These are phyloP conservation scores for Aleiodes sp. DNA, from an alignment of 1,140 invertebrate genomes.

Conservation along the genomic window DNA sequence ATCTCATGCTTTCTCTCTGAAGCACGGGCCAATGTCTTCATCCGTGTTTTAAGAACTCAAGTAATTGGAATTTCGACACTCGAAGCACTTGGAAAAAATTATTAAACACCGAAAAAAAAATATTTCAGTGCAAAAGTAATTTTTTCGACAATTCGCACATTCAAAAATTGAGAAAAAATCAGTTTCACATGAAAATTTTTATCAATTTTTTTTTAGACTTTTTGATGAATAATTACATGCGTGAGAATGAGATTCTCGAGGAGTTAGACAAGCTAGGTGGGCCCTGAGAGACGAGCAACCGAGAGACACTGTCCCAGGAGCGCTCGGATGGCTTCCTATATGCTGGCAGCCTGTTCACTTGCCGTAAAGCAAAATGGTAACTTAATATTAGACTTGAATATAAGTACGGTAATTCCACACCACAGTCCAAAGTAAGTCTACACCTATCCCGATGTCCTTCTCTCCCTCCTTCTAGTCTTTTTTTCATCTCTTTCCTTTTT, in stretches of 20 bases:
- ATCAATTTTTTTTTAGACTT: no score
- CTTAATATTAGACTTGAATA: constrained; percentile 66
- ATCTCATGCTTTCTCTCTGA: neutral
- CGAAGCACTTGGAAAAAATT: no score
- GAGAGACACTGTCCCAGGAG: constrained; percentile 58
- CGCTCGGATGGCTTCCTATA: constrained; percentile 67
- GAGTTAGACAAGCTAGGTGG: constrained; percentile 47
- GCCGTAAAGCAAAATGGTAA: constrained; percentile 68
- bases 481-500: constrained; percentile 20
- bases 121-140: no score
- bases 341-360: constrained; percentile 67
- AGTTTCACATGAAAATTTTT: no score
- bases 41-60: constrained; percentile 21
- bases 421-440: constrained; percentile 65
- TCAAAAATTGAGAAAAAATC: no score
- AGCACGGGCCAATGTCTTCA: neutral
- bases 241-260: constrained; percentile 5
- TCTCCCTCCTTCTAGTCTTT: constrained; percentile 40
- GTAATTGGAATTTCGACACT: no score
- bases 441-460: constrained; percentile 46
- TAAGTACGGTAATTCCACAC: constrained; percentile 67
- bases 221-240: no score
- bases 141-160: no score
- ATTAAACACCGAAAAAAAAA: no score
- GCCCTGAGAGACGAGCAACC: constrained; percentile 48